phyloP scores from a whole-genome alignment of 2,888 invertebrate species.

The Trisateles emortualis region DNA sequence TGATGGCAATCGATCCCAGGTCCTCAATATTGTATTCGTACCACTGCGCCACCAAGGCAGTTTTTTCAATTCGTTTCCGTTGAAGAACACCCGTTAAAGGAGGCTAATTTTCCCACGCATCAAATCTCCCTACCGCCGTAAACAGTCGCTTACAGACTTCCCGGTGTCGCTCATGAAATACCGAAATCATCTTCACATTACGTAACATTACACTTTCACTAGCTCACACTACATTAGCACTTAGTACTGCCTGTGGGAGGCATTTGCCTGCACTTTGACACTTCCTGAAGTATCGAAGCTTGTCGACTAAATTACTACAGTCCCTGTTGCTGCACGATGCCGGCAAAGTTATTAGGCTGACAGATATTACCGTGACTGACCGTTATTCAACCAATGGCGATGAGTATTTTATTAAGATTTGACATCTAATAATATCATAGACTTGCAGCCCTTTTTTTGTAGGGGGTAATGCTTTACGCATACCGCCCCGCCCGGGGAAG shows the following conservation, averaged over 20 bases:
- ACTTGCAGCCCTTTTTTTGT: no score
- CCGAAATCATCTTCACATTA: conserved; percentile 55
- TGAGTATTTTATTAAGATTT: no score
- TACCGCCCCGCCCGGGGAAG: no score
- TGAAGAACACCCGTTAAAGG: neutral
- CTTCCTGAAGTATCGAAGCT: conserved; percentile 46
- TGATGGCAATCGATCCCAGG: no score
- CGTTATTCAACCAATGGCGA: no score
- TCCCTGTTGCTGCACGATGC: neutral
- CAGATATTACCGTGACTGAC: no score
- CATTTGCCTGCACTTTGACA: conserved; percentile 53
- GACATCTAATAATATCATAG: no score
- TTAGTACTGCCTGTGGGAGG: conserved; percentile 45
- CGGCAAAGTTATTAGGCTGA: neutral
- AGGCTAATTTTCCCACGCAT: neutral
- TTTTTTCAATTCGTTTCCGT: neutral
- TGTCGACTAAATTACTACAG: neutral
- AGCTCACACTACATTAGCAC: conserved; percentile 29
- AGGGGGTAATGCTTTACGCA: no score
- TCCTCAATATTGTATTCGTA: no score
- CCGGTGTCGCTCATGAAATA: conserved; percentile 44
- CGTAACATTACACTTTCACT: conserved; percentile 41
- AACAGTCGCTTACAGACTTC: conserved; percentile 26
- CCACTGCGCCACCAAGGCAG: no score
- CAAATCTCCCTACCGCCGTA: neutral